phyloP scores from a whole-genome alignment of 2,797 vertebrate genomes.

The Carcharodon carcharias region DNA sequence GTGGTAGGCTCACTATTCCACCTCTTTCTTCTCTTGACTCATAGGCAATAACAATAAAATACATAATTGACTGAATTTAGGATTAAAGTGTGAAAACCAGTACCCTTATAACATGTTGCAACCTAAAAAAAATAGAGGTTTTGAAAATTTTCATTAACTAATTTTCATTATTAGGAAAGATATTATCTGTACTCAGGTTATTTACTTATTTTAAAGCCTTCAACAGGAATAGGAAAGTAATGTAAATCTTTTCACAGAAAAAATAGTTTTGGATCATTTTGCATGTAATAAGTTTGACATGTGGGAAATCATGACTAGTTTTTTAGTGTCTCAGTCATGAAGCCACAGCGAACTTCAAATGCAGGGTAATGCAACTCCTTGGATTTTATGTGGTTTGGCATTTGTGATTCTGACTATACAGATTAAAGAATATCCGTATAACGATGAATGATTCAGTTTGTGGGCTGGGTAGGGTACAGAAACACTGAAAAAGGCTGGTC shows the following conservation, averaged over 20 bases:
- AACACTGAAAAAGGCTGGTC: neutral
- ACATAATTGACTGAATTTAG: neutral
- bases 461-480: neutral
- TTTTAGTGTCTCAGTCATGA: conserved; percentile 5
- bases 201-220: neutral
- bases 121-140: neutral
- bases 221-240: neutral
- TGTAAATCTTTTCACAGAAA: neutral
- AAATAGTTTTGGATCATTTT: neutral
- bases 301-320: neutral
- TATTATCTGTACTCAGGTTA: neutral
- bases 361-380: neutral
- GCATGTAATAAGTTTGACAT: neutral
- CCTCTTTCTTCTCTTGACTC: neutral
- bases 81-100: neutral
- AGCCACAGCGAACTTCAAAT: neutral
- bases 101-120: neutral
- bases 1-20: neutral
- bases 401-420: conserved; percentile 1
- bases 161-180: neutral
- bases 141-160: neutral
- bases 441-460: conserved; percentile 6
- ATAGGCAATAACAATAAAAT: neutral
- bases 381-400: conserved; percentile 16
- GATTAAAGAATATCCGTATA: conserved; percentile 6